Conservation (phyloP, 2,888 invertebrate species). For the Octonoba sinensis region DNA sequence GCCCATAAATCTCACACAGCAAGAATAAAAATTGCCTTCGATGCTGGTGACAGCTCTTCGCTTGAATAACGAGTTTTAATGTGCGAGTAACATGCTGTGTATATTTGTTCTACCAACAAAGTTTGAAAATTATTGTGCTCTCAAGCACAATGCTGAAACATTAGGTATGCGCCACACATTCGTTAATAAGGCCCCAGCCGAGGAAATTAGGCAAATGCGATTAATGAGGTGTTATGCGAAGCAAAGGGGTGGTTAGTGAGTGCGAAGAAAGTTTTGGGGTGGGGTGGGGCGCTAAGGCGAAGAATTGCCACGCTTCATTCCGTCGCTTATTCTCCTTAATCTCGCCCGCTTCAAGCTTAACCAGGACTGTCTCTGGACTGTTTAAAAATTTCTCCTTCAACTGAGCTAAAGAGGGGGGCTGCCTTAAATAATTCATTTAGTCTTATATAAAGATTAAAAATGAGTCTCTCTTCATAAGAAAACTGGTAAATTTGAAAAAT, state of each 20-base stretch:
- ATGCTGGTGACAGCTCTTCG: conserved; percentile 38
- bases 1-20: conserved; percentile 26
- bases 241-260: conserved; percentile 34
- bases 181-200: conserved; percentile 60
- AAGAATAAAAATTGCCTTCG: conserved; percentile 42
- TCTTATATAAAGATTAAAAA: too few species aligned
- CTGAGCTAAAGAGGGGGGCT: background rate
- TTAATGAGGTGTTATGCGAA: conserved; percentile 62
- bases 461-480: too few species aligned
- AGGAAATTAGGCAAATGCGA: conserved; percentile 64
- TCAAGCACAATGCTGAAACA: conserved; percentile 62
- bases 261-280: conserved; percentile 20
- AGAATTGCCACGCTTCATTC: conserved; percentile 53
- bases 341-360: conserved; percentile 25
- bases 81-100: conserved; percentile 30
- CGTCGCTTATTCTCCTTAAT: conserved; percentile 32
- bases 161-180: conserved; percentile 61
- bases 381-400: conserved; percentile 42
- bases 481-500: too few species aligned
- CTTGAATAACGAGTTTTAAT: conserved; percentile 50
- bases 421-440: conserved; percentile 20
- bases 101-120: conserved; percentile 62
- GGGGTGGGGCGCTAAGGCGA: conserved; percentile 16
- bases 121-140: conserved; percentile 62
- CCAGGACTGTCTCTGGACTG: conserved; percentile 24